Evolutionary conservation across 2,888 invertebrate species (phyloP).

Genomic region (Drosophila testacea): DNA sequence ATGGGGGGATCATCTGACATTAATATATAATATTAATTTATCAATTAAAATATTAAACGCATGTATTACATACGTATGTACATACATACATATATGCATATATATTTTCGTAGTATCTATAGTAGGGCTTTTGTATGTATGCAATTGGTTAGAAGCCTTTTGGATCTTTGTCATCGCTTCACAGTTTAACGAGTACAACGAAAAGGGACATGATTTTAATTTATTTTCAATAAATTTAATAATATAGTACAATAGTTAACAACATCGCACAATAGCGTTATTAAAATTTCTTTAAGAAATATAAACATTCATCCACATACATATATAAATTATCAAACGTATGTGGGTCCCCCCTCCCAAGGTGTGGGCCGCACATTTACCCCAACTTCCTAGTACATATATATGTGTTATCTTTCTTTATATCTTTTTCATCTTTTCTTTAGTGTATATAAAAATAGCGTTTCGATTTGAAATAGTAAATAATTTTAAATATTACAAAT

Average conservation of each 20-base stretch:
- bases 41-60: conserved; percentile 58
- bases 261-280: conserved; percentile 84
- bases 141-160: conserved; percentile 23
- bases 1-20: conserved; percentile 57
- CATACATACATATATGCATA: conserved; percentile 25
- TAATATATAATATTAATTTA: conserved; percentile 77
- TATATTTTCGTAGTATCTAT: conserved; percentile 23
- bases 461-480: conserved; percentile 60
- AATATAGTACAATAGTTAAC: conserved; percentile 82
- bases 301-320: conserved; percentile 81
- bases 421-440: conserved; percentile 28
- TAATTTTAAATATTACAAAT: conserved; percentile 45
- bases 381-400: conserved; percentile 37
- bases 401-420: conserved; percentile 7
- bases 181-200: conserved; percentile 54
- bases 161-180: conserved; percentile 33
- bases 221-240: conserved; percentile 81
- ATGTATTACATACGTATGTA: conserved; percentile 62
- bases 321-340: conserved; percentile 67
- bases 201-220: conserved; percentile 74
- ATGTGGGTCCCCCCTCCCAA: conserved; percentile 46
- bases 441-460: conserved; percentile 70
- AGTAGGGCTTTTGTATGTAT: conserved; percentile 26
- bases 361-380: conserved; percentile 32
- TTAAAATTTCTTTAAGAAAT: conserved; percentile 85